Conservation (phyloP, 2,888 invertebrate species). For the Dysmachus trigonus region DNA sequence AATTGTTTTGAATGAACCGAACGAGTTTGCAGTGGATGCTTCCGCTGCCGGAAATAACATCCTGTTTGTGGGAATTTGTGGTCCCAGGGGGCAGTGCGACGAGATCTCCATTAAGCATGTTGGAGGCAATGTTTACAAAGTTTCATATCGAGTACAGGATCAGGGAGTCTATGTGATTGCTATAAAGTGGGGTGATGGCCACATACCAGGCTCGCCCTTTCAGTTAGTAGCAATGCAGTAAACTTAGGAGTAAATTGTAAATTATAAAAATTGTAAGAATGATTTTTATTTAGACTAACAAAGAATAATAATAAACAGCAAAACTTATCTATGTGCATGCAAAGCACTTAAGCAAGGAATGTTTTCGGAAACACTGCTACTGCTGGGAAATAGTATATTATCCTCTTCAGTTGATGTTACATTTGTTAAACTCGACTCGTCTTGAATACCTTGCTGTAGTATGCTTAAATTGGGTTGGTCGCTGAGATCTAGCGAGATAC, state of each 20-base stretch:
- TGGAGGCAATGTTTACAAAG: conserved; percentile 88
- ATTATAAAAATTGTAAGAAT: not conserved
- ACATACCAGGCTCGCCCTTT: conserved; percentile 95
- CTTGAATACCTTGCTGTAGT: conserved; percentile 56
- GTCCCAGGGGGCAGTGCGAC: conserved; percentile 95
- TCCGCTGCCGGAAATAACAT: conserved; percentile 81
- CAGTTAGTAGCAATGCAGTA: conserved; percentile 54
- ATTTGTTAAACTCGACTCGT: conserved; percentile 62
- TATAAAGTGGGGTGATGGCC: conserved; percentile 96
- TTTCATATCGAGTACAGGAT: conserved; percentile 89
- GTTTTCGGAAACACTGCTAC: conserved; percentile 52
- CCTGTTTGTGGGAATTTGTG: conserved; percentile 92
- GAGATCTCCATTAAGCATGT: conserved; percentile 93
- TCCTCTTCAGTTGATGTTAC: conserved; percentile 63
- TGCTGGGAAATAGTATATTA: conserved; percentile 55
- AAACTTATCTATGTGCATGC: conserved; percentile 29
- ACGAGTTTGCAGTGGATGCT: conserved; percentile 61
- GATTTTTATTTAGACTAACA: not conserved
- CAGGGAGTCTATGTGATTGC: conserved; percentile 92
- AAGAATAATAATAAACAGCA: not conserved
- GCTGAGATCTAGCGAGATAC: not conserved
- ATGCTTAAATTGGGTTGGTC: conserved; percentile 55
- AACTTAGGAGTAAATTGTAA: not conserved
- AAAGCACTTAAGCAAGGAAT: conserved; percentile 58
- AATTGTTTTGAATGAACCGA: conserved; percentile 58